These are phyloP conservation scores for Eufriesea mexicana DNA, from an alignment of 1,140 invertebrate species.

Conservation along the genomic window DNA sequence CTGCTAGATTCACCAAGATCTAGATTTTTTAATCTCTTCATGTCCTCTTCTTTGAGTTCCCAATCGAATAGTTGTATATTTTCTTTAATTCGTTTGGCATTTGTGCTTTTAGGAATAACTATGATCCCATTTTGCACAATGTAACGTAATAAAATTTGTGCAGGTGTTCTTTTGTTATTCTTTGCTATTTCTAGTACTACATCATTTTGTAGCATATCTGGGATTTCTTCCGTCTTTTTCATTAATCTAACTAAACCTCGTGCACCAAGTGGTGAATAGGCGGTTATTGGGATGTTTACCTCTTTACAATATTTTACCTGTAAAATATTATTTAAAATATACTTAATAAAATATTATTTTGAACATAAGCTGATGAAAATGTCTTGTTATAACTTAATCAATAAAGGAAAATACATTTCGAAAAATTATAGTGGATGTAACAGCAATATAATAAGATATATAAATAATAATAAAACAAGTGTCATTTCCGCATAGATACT, in stretches of 20 bases:
- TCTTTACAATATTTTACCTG: slow-evolving; percentile 83
- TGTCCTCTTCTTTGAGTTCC: slow-evolving; percentile 75
- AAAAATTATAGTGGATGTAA: no score
- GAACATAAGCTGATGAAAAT: no score
- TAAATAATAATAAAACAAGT: no score
- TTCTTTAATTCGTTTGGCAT: slow-evolving; percentile 81
- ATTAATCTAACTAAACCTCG: slow-evolving; percentile 83
- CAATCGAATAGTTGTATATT: slow-evolving; percentile 84
- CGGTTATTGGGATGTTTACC: slow-evolving; percentile 83
- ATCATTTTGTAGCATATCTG: slow-evolving; percentile 87
- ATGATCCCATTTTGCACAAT: slow-evolving; percentile 83
- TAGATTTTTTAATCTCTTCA: slow-evolving; percentile 71
- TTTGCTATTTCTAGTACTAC: slow-evolving; percentile 86
- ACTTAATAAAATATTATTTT: no score
- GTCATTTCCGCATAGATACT: no score
- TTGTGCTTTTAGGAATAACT: slow-evolving; percentile 86
- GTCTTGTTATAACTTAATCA: no score
- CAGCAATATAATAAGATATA: no score
- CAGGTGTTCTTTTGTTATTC: slow-evolving; percentile 83
- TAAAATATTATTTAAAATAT: slow-evolving; percentile 44
- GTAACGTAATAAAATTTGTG: slow-evolving; percentile 85
- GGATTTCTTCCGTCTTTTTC: slow-evolving; percentile 82
- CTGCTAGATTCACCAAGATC: slow-evolving; percentile 84
- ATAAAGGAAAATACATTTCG: no score
- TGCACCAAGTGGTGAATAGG: slow-evolving; percentile 86